These are phyloP conservation scores for Dendrolimus punctatus DNA, from an alignment of 1,140 invertebrate species.

Conservation along the genomic window DNA sequence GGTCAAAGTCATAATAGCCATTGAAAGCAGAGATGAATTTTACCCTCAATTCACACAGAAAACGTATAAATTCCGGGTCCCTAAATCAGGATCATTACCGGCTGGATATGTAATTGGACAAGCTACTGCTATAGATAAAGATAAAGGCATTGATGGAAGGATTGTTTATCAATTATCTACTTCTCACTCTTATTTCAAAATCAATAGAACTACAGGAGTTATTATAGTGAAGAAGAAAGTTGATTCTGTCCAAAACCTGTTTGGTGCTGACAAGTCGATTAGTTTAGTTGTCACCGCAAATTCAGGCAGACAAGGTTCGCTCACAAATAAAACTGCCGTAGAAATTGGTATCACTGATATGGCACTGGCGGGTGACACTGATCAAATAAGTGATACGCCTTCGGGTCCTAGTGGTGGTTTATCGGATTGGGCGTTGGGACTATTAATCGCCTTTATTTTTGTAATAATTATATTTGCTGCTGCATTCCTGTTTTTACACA, in stretches of 20 bases:
- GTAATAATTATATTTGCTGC: constrained; percentile 86
- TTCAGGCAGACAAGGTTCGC: constrained; percentile 88
- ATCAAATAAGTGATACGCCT: constrained; percentile 50
- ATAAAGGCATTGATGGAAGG: constrained; percentile 92
- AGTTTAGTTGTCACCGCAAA: constrained; percentile 88
- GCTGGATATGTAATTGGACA: constrained; percentile 88
- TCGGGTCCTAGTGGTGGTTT: constrained; percentile 77
- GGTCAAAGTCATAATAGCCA: constrained; percentile 87
- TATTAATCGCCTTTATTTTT: constrained; percentile 86
- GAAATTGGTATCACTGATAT: constrained; percentile 86
- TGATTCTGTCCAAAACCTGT: constrained; percentile 71
- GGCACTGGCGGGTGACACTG: constrained; percentile 69
- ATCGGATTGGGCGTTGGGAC: constrained; percentile 89
- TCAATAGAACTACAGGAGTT: constrained; percentile 92
- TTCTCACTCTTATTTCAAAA: constrained; percentile 89
- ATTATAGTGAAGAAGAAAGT: constrained; percentile 88
- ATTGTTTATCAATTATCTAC: constrained; percentile 91
- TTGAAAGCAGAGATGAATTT: constrained; percentile 94
- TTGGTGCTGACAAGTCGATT: constrained; percentile 78
- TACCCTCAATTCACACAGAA: constrained; percentile 91
- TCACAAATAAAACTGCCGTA: constrained; percentile 88
- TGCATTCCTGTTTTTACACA: constrained; percentile 86
- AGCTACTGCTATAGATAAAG: constrained; percentile 90
- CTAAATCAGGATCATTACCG: constrained; percentile 75
- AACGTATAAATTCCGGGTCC: constrained; percentile 88